These are phyloP conservation scores for Spermophilus dauricus DNA, from an alignment of 2,113 vertebrate genomes.

Conservation along the genomic window DNA sequence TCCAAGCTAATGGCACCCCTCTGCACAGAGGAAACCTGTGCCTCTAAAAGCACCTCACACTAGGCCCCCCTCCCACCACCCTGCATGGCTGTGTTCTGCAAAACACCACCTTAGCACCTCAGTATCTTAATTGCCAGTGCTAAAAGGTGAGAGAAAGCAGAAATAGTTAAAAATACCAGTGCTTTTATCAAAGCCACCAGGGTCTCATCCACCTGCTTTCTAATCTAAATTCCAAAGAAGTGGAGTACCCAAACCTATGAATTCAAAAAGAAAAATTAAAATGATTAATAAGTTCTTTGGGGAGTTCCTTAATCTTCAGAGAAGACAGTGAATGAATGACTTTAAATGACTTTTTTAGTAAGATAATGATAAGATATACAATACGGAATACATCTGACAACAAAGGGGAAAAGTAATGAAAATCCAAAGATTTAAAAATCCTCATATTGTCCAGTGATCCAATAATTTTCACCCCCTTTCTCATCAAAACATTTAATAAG, in stretches of 20 bases:
- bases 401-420: slow-evolving; percentile 39
- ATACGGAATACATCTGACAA: slow-evolving; percentile 21
- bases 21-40: neutral
- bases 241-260: neutral
- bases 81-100: neutral
- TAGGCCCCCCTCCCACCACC: neutral
- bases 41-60: neutral
- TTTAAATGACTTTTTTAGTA: slow-evolving; percentile 24
- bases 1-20: neutral
- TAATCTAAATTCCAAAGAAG: slow-evolving; percentile 53
- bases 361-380: neutral
- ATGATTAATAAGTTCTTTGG: slow-evolving; percentile 20
- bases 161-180: neutral
- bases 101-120: neutral
- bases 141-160: neutral
- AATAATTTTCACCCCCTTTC: slow-evolving; percentile 12
- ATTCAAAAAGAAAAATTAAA: slow-evolving; percentile 58
- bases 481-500: slow-evolving; percentile 57
- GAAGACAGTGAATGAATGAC: slow-evolving; percentile 15
- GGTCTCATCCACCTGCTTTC: neutral
- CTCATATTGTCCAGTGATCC: neutral
- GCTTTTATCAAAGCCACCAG: neutral
- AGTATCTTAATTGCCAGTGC: neutral
- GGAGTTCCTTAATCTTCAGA: slow-evolving; percentile 20
- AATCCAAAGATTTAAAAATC: slow-evolving; percentile 25